A percentile compares a stretch with the other conserved stretches of the same genome.
phyloP scores from a whole-genome alignment of 2,113 vertebrate species.

The Odocoileus hemionus region DNA sequence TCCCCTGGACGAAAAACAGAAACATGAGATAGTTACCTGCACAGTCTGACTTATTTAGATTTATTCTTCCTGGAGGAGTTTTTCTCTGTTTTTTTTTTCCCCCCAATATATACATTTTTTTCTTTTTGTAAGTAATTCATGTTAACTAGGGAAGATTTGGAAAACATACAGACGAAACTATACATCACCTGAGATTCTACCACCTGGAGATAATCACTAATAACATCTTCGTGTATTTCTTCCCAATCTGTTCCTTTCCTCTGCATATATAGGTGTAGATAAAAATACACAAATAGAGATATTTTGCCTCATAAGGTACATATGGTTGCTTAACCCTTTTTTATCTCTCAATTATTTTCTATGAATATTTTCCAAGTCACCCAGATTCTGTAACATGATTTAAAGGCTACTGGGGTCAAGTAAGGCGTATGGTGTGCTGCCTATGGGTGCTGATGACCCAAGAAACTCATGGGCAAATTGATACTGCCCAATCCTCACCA shows the following conservation, averaged over 20 bases:
- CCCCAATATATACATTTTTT: not conserved
- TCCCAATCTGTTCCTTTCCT: conserved; percentile 59
- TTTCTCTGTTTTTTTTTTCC: not conserved
- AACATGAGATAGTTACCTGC: not conserved
- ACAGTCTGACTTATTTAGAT: not conserved
- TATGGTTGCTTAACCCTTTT: conserved; percentile 32
- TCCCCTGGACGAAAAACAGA: not conserved
- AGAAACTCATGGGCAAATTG: not conserved
- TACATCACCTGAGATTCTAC: conserved; percentile 54
- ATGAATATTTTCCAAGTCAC: not conserved
- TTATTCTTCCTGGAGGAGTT: not conserved
- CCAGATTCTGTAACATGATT: not conserved
- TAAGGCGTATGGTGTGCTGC: not conserved
- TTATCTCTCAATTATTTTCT: not conserved
- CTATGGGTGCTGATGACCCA: not conserved
- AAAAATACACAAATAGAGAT: conserved; percentile 42
- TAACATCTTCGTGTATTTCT: conserved; percentile 54
- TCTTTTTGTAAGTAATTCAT: conserved; percentile 1
- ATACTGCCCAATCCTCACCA: not conserved
- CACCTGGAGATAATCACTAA: conserved; percentile 65
- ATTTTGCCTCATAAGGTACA: conserved; percentile 27
- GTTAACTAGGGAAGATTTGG: conserved; percentile 24
- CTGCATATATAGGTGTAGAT: conserved; percentile 19
- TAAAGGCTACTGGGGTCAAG: not conserved
- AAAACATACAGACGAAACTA: conserved; percentile 44